Evolutionary conservation across 2,888 invertebrate genomes (phyloP).

Genomic region (Cistogaster globosa): DNA sequence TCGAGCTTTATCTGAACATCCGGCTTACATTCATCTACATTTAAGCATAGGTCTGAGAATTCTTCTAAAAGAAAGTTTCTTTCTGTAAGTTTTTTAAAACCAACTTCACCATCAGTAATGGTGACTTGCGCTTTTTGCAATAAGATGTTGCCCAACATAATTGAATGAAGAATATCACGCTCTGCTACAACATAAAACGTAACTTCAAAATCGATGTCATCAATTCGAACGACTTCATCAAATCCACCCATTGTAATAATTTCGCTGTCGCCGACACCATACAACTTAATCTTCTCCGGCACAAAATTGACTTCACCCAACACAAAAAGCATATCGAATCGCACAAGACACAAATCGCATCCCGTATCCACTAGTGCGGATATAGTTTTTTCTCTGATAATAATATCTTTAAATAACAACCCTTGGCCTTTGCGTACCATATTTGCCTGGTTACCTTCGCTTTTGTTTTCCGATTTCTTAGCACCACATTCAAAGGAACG

Average conservation of each 20-base stretch:
- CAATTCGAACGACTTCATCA: not conserved
- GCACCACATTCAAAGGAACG: constrained; percentile 12
- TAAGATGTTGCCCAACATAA: constrained; percentile 24
- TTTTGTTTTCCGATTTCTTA: not conserved
- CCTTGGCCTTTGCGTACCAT: constrained; percentile 15
- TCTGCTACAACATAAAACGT: constrained; percentile 22
- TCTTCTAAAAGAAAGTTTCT: constrained; percentile 2
- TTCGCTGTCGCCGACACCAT: constrained; percentile 3
- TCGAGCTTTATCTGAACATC: not conserved
- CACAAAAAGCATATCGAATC: constrained; percentile 19
- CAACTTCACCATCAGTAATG: not conserved
- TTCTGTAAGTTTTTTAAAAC: not conserved
- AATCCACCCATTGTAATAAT: constrained; percentile 21
- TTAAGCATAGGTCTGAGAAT: constrained; percentile 11
- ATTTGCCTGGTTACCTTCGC: constrained; percentile 19
- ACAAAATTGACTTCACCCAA: constrained; percentile 16
- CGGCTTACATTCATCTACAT: not conserved
- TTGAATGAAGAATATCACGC: constrained; percentile 2
- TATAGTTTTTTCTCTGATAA: not conserved
- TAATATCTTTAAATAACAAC: constrained; percentile 18
- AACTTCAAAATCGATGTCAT: constrained; percentile 4
- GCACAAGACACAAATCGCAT: constrained; percentile 6
- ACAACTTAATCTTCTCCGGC: constrained; percentile 7
- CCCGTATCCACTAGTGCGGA: constrained; percentile 26
- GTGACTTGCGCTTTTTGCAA: not conserved